Conservation (phyloP, 2,797 vertebrate genomes). For the Xenops minutus region DNA sequence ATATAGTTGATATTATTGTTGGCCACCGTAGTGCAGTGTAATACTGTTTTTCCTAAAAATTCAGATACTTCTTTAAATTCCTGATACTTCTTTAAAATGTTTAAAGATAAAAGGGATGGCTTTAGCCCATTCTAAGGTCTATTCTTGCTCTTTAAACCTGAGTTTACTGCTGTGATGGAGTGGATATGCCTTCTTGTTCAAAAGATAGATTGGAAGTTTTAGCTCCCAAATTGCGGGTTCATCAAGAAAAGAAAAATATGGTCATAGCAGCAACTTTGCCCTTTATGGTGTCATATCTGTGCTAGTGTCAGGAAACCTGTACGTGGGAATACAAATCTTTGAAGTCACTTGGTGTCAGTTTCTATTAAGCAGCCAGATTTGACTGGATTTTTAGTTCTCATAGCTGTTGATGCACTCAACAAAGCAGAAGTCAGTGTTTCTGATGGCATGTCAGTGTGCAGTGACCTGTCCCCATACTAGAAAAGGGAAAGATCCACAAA, state of each 20-base stretch:
- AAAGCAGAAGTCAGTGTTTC: not conserved
- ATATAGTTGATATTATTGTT: not conserved
- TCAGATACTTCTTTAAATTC: not conserved
- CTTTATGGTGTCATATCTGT: not conserved
- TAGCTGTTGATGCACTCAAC: not conserved
- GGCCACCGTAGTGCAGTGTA: not conserved
- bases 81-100: not conserved
- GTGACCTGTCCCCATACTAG: not conserved
- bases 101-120: not conserved
- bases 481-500: not conserved
- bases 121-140: not conserved
- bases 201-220: not conserved
- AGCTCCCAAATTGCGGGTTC: not conserved
- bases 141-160: not conserved
- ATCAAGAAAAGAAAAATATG: not conserved
- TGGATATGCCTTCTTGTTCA: not conserved
- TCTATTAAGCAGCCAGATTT: not conserved
- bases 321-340: not conserved
- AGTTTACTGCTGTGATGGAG: not conserved
- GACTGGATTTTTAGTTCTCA: not conserved
- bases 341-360: not conserved
- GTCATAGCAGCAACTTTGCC: not conserved
- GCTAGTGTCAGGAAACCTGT: not conserved
- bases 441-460: not conserved
- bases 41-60: not conserved